Base-by-base conservation (phyloP, 2,888 invertebrate species). In the Pocota personata region DNA sequence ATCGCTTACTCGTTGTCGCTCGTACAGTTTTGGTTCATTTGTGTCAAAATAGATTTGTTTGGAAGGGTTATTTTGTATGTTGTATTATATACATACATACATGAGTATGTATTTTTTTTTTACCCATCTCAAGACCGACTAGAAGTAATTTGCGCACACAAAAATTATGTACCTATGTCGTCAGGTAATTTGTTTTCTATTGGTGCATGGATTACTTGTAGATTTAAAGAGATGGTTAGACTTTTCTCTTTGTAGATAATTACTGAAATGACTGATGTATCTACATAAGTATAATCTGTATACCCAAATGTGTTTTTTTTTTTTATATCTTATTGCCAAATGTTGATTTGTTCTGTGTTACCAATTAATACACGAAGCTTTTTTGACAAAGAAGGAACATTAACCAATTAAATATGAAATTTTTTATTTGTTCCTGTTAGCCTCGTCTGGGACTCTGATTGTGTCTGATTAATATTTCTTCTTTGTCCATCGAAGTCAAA, bases 181-280 rank as follows among this genome's bases (percentile, higher is more conserved):
- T 57, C 48, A 57, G 66, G 76, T 76, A 66, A 76, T 76, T 76
- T 76, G 66, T 55, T 66, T 76, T 55, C 57, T 48, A 57, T 57
- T 76, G 64, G 37, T 66, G 66, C 66, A 32, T 66, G 55, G 57
- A 40, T 62, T 75, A 55, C 75, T 75, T 75, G 55, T 64, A 43
- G 55, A 57, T 76, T 48, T 55, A 43, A 64, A 66, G 55, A 66
- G 64, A 75, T 32, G 64, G 32, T 66, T 62, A 64, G 55, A 55
- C 32, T 66, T 35, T 57, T 75, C 43, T 46, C 19, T 46, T 75
- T 57, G 16, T 46, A 55, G 30, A 46, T 75, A 75, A 57, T 75
- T 55, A 55, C 55, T 57, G 24, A 46, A 16, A 57, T 66, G 55
- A 75, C n/a, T 62, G 16, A 64, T 73, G 16, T 12, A 30, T 14